These are phyloP conservation scores for Drosophila chauvacae DNA, from an alignment of 1,140 invertebrate genomes.

Conservation along the genomic window DNA sequence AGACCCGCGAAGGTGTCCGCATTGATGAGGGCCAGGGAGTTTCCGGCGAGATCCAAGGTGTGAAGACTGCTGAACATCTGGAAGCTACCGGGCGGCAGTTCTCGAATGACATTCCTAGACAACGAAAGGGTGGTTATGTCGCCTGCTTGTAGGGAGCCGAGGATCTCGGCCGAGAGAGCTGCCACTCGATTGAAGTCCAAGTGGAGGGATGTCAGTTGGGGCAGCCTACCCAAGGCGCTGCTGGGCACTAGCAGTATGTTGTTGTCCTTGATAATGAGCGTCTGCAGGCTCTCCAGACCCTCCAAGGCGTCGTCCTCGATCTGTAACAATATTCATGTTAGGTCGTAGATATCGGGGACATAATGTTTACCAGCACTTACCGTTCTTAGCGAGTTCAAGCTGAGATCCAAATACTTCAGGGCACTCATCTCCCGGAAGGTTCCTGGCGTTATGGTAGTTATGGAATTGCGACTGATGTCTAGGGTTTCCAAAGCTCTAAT, in stretches of 20 bases:
- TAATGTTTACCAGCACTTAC: constrained; percentile 85
- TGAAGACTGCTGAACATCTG: constrained; percentile 90
- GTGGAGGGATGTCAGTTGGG: constrained; percentile 90
- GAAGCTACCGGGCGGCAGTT: constrained; percentile 92
- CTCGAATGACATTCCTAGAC: constrained; percentile 93
- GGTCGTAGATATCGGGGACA: neutral
- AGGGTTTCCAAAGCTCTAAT: constrained; percentile 89
- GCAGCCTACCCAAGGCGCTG: constrained; percentile 90
- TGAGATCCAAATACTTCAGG: constrained; percentile 91
- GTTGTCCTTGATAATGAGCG: constrained; percentile 93
- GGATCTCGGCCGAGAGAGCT: constrained; percentile 91
- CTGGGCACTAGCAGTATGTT: constrained; percentile 93
- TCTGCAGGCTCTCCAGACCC: constrained; percentile 90
- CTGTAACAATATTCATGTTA: constrained; percentile 83
- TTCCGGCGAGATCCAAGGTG: constrained; percentile 91
- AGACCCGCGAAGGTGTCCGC: constrained; percentile 91
- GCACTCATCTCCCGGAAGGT: constrained; percentile 90
- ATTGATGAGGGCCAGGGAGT: constrained; percentile 89
- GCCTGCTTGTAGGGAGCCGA: constrained; percentile 86
- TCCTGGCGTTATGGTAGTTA: constrained; percentile 91
- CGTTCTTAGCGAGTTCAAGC: constrained; percentile 93
- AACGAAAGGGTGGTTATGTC: constrained; percentile 86
- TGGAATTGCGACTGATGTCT: constrained; percentile 93
- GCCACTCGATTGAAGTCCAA: constrained; percentile 95
- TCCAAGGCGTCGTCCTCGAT: constrained; percentile 94